These are phyloP conservation scores for Phoxinus phoxinus DNA, from an alignment of 2,113 vertebrate genomes.

Conservation along the genomic window DNA sequence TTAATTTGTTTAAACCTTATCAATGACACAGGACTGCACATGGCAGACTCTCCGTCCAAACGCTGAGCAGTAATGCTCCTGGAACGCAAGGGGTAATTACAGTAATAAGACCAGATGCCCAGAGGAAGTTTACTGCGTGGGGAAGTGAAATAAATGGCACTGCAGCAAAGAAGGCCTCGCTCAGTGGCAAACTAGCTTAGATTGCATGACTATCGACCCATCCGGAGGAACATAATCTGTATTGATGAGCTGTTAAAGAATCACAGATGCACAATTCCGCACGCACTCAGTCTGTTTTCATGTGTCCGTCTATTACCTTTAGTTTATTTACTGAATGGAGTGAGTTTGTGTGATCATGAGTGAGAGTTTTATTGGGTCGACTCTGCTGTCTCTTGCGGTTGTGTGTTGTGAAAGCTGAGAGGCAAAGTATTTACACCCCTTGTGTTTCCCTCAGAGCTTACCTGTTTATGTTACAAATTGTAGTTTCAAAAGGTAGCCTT, in stretches of 20 bases:
- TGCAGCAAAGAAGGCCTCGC: slow-evolving; percentile 67
- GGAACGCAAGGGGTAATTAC: slow-evolving; percentile 33
- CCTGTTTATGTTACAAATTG: slow-evolving; percentile 26
- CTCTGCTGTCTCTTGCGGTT: background rate
- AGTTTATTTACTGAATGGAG: slow-evolving; percentile 13
- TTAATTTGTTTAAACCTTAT: background rate
- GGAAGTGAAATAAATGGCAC: slow-evolving; percentile 63
- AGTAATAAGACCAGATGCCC: slow-evolving; percentile 27
- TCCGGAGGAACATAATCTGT: slow-evolving; percentile 67
- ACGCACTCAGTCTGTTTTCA: background rate
- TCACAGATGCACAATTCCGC: slow-evolving; percentile 46
- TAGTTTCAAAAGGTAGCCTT: slow-evolving; percentile 19
- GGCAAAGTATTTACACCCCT: background rate
- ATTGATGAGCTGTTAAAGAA: slow-evolving; percentile 61
- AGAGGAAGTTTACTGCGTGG: background rate
- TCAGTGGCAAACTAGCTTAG: slow-evolving; percentile 70
- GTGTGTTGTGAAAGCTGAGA: background rate
- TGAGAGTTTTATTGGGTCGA: background rate
- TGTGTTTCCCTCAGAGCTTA: background rate
- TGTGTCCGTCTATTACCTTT: slow-evolving; percentile 3
- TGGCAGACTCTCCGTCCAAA: background rate
- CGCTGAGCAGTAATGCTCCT: background rate
- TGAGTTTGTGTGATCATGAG: background rate
- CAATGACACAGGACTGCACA: background rate
- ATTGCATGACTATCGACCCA: slow-evolving; percentile 68